Evolutionary conservation across 2,888 invertebrate species (phyloP).

Genomic region (Caenorhabditis auriculariae): DNA sequence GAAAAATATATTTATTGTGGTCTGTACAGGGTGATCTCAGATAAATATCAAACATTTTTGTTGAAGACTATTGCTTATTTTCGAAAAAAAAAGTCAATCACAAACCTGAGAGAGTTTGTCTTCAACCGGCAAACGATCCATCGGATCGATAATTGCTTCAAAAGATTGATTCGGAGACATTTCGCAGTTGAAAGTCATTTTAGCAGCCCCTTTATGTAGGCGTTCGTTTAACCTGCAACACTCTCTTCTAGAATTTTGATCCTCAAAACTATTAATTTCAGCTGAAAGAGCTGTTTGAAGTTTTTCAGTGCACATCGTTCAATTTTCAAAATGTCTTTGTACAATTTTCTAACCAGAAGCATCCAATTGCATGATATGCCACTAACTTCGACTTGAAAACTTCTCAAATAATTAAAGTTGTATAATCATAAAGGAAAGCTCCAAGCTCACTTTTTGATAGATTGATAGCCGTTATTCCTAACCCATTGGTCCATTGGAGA

Average conservation of each 20-base stretch:
- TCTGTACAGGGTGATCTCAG: too few species aligned
- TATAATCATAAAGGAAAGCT: too few species aligned
- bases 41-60: too few species aligned
- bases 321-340: not conserved
- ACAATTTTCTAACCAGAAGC: too few species aligned
- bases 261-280: too few species aligned
- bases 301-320: not conserved
- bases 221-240: constrained; percentile 44
- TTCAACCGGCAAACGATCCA: constrained; percentile 78
- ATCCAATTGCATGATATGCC: too few species aligned
- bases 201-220: constrained; percentile 38
- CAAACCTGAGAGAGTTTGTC: constrained; percentile 88
- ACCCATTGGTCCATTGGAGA: constrained; percentile 89
- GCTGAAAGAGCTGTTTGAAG: not conserved
- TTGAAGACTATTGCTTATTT: too few species aligned
- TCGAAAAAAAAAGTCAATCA: not conserved
- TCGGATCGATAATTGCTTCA: constrained; percentile 90
- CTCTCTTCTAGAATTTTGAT: not conserved
- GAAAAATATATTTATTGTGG: too few species aligned
- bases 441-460: constrained; percentile 72
- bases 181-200: constrained; percentile 38
- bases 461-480: constrained; percentile 80
- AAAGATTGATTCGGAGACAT: constrained; percentile 67
- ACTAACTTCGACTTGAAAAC: too few species aligned
- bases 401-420: too few species aligned